Percentiles rank a stretch among this genome's conserved stretches.
These are phyloP conservation scores for Marcusenius ussheri DNA, from an alignment of 2,113 vertebrate species.

Conservation along the genomic window DNA sequence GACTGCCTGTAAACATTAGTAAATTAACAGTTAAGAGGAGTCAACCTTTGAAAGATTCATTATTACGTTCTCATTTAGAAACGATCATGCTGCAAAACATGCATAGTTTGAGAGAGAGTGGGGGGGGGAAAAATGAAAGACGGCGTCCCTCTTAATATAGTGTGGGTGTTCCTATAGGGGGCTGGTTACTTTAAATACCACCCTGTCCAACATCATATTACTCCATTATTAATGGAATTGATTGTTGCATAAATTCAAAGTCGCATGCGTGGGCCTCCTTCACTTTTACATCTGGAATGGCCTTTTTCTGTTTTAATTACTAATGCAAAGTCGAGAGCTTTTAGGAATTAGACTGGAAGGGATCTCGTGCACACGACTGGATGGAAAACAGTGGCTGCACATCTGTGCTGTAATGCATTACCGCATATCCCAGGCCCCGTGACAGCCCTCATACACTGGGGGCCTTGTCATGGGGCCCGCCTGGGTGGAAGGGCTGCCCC, in stretches of 20 bases:
- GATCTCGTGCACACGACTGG: conserved; percentile 57
- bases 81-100: not conserved
- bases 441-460: conserved; percentile 52
- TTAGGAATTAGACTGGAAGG: conserved; percentile 60
- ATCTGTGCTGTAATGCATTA: conserved; percentile 53
- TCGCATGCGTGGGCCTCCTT: conserved; percentile 49
- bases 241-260: conserved; percentile 59
- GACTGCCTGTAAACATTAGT: conserved; percentile 52
- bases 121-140: not conserved
- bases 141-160: not conserved
- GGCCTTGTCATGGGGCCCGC: conserved; percentile 45
- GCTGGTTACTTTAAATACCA: conserved; percentile 40
- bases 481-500: conserved; percentile 51
- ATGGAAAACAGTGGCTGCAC: conserved; percentile 37
- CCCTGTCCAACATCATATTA: conserved; percentile 45
- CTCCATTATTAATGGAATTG: conserved; percentile 59
- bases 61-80: not conserved
- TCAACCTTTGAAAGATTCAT: conserved; percentile 1
- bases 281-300: conserved; percentile 58
- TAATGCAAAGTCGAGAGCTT: conserved; percentile 60
- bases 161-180: conserved; percentile 32
- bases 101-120: not conserved
- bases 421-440: conserved; percentile 61
- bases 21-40: conserved; percentile 31
- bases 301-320: conserved; percentile 64